A percentile compares a stretch with the other conserved stretches of the same genome.
phyloP scores from a whole-genome alignment of 92 coral and sea anemone species.

The Phymanthus crucifer region DNA sequence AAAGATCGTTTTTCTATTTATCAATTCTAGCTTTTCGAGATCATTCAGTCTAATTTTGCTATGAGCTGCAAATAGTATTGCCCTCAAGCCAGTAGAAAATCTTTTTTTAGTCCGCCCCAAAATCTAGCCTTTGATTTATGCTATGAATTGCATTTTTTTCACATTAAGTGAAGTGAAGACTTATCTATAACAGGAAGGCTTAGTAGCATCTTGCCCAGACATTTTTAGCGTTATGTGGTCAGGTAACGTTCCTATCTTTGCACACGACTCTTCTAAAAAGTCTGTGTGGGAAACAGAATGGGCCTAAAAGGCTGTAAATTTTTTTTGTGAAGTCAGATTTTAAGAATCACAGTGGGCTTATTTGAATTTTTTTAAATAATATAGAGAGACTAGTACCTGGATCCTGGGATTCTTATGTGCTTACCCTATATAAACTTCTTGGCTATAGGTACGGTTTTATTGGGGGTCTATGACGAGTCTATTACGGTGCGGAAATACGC shows the following conservation, averaged over 20 bases:
- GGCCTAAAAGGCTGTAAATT: not conserved
- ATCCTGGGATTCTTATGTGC: not conserved
- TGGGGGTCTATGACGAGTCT: too few species aligned
- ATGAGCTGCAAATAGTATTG: not conserved
- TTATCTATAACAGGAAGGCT: too few species aligned
- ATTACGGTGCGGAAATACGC: too few species aligned
- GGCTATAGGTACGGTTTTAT: too few species aligned
- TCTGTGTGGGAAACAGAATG: not conserved
- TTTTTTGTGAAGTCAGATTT: not conserved
- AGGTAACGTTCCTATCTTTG: too few species aligned
- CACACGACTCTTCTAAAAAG: too few species aligned
- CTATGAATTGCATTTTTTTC: not conserved
- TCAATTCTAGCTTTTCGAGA: constrained; percentile 36
- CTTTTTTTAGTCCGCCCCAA: not conserved
- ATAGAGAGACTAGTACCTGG: not conserved
- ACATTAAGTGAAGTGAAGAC: not conserved
- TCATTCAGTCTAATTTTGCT: constrained; percentile 10
- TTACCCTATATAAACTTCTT: too few species aligned
- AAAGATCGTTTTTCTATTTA: constrained; percentile 43
- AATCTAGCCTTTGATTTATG: not conserved
- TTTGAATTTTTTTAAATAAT: not conserved
- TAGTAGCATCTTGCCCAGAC: too few species aligned
- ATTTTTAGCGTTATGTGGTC: too few species aligned
- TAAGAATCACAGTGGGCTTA: not conserved
- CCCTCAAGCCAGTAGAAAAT: constrained; percentile 12